Evolutionary conservation across 35 echinoderm and acorn worm species (phyloP).

Genomic region (Amphiura filiformis): DNA sequence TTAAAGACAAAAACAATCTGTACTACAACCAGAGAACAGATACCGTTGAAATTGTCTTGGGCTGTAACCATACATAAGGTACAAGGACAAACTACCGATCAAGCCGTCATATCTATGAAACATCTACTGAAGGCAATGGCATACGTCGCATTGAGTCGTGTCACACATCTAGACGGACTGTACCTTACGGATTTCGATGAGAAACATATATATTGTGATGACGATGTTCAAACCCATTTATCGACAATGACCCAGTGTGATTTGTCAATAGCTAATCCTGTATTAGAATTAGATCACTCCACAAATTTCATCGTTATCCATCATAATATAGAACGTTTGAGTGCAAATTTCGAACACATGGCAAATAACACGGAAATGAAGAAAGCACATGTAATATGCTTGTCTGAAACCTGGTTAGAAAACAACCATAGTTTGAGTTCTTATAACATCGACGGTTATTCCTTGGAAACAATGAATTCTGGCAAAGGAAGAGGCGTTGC

Average conservation of each 20-base stretch:
- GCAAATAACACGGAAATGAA: background rate
- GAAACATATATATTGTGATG: background rate
- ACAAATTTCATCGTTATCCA: background rate
- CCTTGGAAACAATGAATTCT: background rate
- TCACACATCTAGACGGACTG: slow-evolving; percentile 29
- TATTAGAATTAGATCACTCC: background rate
- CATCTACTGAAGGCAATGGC: slow-evolving; percentile 9
- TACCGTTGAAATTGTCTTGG: slow-evolving; percentile 35
- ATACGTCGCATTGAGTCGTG: slow-evolving; percentile 52
- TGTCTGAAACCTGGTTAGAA: slow-evolving; percentile 51
- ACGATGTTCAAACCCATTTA: background rate
- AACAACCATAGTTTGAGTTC: background rate
- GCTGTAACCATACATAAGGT: slow-evolving; percentile 21
- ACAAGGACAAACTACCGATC: slow-evolving; percentile 46
- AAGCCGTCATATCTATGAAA: slow-evolving; percentile 28
- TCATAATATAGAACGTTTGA: slow-evolving; percentile 21
- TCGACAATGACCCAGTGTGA: background rate
- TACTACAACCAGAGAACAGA: background rate
- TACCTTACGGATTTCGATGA: slow-evolving; percentile 1
- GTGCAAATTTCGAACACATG: background rate
- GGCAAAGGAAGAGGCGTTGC: background rate
- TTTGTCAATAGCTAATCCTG: background rate
- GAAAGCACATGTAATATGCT: slow-evolving; percentile 4
- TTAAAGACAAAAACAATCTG: no score
- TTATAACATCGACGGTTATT: background rate